Evolutionary conservation across 2,797 vertebrate species (phyloP).

Genomic region (Spinus pinus): DNA sequence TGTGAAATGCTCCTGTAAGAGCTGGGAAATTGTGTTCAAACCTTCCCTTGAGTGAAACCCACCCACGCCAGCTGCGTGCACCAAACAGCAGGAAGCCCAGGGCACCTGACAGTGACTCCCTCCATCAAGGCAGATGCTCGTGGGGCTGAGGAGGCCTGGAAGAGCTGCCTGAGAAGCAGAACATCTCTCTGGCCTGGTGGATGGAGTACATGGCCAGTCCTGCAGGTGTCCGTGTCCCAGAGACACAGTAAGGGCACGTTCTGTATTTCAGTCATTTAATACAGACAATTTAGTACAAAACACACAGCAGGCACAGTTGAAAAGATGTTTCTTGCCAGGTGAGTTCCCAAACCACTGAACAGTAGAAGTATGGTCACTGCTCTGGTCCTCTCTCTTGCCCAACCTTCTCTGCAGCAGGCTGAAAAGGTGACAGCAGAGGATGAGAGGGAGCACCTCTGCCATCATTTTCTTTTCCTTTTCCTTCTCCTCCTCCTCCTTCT

Average conservation of each 20-base stretch:
- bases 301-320: neutral
- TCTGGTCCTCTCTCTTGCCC: neutral
- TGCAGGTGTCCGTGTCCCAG: neutral
- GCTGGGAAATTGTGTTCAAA: neutral
- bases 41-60: neutral
- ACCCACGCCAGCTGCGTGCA: neutral
- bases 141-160: neutral
- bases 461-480: neutral
- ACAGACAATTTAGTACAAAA: neutral
- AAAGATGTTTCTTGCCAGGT: neutral
- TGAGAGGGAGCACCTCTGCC: neutral
- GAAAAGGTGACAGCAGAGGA: neutral
- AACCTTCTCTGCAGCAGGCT: neutral
- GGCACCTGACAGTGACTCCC: neutral
- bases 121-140: accelerated
- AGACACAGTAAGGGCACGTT: accelerated
- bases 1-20: neutral
- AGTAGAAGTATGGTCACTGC: neutral
- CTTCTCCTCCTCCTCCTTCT: neutral
- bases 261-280: neutral
- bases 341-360: neutral
- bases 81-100: neutral
- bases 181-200: neutral
- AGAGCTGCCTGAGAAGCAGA: neutral
- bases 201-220: neutral